Base-by-base conservation (phyloP, 2,888 invertebrate species). In the Chalcosyrphus nemorum region DNA sequence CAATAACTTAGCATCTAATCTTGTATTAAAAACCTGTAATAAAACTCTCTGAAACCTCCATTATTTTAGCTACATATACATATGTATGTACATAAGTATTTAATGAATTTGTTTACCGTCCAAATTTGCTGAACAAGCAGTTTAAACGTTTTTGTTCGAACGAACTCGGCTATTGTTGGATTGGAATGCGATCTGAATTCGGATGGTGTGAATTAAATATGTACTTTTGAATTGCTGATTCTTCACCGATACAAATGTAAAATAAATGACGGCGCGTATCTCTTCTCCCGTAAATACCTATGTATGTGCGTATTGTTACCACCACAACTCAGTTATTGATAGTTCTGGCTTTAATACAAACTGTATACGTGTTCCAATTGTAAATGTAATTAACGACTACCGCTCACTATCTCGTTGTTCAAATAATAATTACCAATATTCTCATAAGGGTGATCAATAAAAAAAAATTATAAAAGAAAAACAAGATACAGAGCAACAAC, bases 311-410 rank as follows among this genome's bases (percentile, higher is more conserved):
- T n/a, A 47, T 27, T 19, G 57, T 57, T n/a, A 54, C 52, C 56
- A 29, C 47, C 35, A 35, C 57, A 19, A 1, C 17, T 17, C 4
- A 27, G 32, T 52, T 68, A 68, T 68, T 76, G 57, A 61, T 68
- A 52, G 32, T 66, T 59, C 43, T n/a, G 32, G 38, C 15, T 13
- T 19, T 35, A 47, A 50, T 76, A 43, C 15, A 29, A 50, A 68
- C 17, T 68, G 50, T 43, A 45, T 57, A 9, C 52, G 43, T 27
- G 43, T 50, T 59, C 41, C 68, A 61, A 70, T 63, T 70, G 61
- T 56, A 47, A 70, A 70, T 45, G 61, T 56, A 61, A 77, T 77
- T 70, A 77, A 77, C 35, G 35, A 45, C 61, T 45, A 35, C 77
- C 61, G 45, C 35, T 45, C 11, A 43, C 70, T 61, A 77, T 70